Evolutionary conservation across 2,113 vertebrate species (phyloP).

Genomic region (Lathamus discolor): DNA sequence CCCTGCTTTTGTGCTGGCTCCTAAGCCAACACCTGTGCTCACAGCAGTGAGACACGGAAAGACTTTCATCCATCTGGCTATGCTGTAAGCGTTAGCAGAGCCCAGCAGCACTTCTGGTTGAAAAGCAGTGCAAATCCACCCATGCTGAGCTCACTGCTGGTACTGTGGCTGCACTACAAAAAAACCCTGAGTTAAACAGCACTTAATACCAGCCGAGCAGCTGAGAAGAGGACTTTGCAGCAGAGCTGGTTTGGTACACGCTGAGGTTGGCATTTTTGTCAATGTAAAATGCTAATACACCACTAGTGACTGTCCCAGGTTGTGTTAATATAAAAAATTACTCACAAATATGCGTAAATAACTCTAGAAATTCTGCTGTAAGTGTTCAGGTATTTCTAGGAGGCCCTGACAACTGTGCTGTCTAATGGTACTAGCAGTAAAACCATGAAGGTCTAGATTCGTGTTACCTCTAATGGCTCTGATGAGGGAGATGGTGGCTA

Average conservation of each 20-base stretch:
- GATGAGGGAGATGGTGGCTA: not conserved
- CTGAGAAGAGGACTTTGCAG: not conserved
- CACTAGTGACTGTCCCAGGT: not conserved
- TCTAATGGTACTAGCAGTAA: not conserved
- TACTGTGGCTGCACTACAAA: not conserved
- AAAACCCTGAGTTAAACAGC: not conserved
- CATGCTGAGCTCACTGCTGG: not conserved
- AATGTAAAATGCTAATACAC: not conserved
- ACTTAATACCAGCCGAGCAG: not conserved
- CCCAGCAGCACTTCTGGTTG: not conserved
- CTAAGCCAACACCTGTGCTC: not conserved
- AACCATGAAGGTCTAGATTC: not conserved
- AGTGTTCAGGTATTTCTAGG: not conserved
- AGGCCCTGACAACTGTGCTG: not conserved
- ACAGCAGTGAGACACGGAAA: not conserved
- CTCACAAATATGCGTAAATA: not conserved
- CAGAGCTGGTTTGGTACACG: not conserved
- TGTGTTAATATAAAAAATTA: not conserved
- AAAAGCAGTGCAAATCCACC: not conserved
- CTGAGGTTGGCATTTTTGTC: not conserved
- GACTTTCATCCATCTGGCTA: fast-evolving
- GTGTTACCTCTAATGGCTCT: not conserved
- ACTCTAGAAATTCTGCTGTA: not conserved
- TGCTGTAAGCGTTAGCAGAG: not conserved
- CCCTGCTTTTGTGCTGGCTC: not conserved